phyloP scores from a whole-genome alignment of 2,113 vertebrate genomes.

The Sigmodon hispidus region DNA sequence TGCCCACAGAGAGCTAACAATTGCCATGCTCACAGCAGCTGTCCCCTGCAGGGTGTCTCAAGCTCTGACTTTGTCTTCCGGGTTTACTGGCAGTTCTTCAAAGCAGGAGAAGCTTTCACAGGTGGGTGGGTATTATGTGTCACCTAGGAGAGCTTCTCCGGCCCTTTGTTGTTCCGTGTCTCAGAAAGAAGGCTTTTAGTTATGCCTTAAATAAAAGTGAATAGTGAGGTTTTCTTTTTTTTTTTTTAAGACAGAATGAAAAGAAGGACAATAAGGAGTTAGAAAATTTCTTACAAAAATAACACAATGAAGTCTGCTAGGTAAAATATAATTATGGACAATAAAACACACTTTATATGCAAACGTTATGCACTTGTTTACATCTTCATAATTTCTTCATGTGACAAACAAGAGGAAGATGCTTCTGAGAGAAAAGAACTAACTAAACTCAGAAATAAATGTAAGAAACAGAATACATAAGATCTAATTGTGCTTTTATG shows the following conservation, averaged over 20 bases:
- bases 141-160: background rate
- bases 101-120: slow-evolving; percentile 35
- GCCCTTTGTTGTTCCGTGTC: background rate
- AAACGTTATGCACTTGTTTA: background rate
- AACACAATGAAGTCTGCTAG: background rate
- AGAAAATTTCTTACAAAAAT: background rate
- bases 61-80: background rate
- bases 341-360: background rate
- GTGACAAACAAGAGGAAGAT: background rate
- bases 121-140: background rate
- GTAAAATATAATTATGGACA: background rate
- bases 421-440: background rate
- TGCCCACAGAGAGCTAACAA: background rate
- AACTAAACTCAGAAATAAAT: background rate
- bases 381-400: slow-evolving; percentile 10
- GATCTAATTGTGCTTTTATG: background rate
- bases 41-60: background rate
- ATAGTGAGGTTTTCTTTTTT: background rate
- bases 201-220: slow-evolving; percentile 39
- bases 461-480: background rate
- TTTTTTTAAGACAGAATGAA: background rate
- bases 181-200: slow-evolving; percentile 11
- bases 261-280: background rate
- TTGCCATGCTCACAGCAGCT: background rate
- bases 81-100: background rate